Conservation (phyloP, 2,888 invertebrate genomes). For the Mantis religiosa region DNA sequence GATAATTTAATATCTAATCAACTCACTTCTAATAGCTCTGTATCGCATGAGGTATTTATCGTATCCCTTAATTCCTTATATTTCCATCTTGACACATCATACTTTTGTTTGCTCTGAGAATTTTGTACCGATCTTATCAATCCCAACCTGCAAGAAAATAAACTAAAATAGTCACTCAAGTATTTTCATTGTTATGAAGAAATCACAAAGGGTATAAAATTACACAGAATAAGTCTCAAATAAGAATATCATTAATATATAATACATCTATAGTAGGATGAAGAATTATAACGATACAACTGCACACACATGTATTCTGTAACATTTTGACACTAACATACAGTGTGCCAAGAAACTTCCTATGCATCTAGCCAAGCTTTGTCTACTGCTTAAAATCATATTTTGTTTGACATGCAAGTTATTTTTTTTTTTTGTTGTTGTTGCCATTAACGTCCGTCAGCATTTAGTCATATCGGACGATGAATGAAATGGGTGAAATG, state of each 20-base stretch:
- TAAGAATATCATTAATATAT: background rate
- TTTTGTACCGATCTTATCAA: constrained; percentile 76
- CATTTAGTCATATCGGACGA: too few relatives aligned
- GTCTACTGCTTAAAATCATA: too few relatives aligned
- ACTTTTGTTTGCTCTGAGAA: constrained; percentile 75
- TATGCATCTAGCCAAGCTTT: too few relatives aligned
- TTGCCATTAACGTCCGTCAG: too few relatives aligned
- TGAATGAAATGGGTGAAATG: too few relatives aligned
- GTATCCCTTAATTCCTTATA: constrained; percentile 95
- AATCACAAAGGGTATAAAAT: background rate
- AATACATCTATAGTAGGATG: background rate
- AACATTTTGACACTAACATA: too few relatives aligned
- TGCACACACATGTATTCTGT: too few relatives aligned
- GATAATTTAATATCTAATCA: background rate
- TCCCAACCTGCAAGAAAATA: constrained; percentile 61
- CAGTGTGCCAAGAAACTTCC: too few relatives aligned
- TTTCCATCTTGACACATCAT: constrained; percentile 95
- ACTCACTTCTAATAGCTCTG: constrained; percentile 83
- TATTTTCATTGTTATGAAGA: background rate
- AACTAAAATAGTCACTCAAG: background rate
- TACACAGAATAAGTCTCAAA: background rate
- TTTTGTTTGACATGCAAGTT: too few relatives aligned
- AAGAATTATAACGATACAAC: background rate
- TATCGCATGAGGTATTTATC: constrained; percentile 97
- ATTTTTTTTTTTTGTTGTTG: too few relatives aligned